Evolutionary conservation across 2,797 vertebrate species (phyloP).

Genomic region (Brotula barbata): DNA sequence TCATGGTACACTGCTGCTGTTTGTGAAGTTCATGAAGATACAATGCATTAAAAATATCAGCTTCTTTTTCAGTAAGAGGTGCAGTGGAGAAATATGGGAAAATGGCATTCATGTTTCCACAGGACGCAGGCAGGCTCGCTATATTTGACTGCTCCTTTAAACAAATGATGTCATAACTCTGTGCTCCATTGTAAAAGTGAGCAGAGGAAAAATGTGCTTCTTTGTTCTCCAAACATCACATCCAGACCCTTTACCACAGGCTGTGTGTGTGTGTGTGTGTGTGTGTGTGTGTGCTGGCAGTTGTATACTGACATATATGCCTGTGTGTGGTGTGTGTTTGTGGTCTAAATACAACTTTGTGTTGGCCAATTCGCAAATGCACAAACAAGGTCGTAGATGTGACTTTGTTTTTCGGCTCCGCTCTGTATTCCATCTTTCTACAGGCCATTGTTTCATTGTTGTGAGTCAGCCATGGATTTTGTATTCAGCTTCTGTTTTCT

Average conservation of each 20-base stretch:
- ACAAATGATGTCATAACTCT: slow-evolving; percentile 62
- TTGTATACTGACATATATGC: slow-evolving; percentile 21
- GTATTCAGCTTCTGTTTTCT: slow-evolving; percentile 44
- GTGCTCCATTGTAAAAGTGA: slow-evolving; percentile 49
- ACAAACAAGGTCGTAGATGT: slow-evolving; percentile 69
- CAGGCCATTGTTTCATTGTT: slow-evolving; percentile 51
- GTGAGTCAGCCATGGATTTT: slow-evolving; percentile 46
- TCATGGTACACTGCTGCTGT: not conserved
- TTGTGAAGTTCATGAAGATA: not conserved
- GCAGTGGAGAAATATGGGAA: slow-evolving; percentile 20
- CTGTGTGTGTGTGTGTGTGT: slow-evolving; percentile 16
- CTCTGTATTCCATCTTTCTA: slow-evolving; percentile 49
- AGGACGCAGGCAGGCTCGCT: slow-evolving; percentile 34
- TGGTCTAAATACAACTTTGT: slow-evolving; percentile 65
- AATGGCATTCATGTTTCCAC: slow-evolving; percentile 46
- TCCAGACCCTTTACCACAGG: slow-evolving; percentile 55
- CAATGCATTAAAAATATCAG: no score
- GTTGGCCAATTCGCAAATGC: slow-evolving; percentile 63
- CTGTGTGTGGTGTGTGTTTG: slow-evolving; percentile 42
- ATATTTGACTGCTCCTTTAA: slow-evolving; percentile 51
- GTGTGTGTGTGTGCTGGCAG: slow-evolving; percentile 9
- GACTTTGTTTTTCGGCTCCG: slow-evolving; percentile 59
- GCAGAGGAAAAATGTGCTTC: slow-evolving; percentile 53
- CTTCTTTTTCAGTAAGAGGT: not conserved
- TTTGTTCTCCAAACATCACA: slow-evolving; percentile 62